phyloP scores from a whole-genome alignment of 2,113 vertebrate species.

The Pristiophorus japonicus region DNA sequence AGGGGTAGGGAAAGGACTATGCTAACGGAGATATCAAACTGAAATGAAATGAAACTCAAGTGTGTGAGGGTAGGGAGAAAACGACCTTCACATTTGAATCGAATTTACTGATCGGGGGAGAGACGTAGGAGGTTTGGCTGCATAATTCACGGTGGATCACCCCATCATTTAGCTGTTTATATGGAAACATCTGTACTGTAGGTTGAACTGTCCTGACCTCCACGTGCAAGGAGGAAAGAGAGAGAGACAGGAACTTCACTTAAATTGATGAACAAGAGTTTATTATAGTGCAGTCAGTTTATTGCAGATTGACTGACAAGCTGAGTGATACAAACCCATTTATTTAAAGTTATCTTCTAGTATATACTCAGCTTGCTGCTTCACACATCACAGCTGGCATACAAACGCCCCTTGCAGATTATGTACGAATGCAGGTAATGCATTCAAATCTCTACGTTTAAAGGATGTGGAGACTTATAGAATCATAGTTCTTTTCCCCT shows the following conservation, averaged over 20 bases:
- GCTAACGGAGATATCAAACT: neutral
- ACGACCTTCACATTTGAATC: neutral
- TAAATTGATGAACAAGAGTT: neutral
- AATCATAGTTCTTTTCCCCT: no score
- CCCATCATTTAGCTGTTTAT: neutral
- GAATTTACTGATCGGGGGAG: neutral
- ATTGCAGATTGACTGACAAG: neutral
- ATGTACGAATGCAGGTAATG: neutral
- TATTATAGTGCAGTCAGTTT: neutral
- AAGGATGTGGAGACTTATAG: neutral
- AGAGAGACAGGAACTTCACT: neutral
- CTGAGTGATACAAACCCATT: neutral
- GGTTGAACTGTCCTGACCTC: neutral
- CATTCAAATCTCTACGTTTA: neutral
- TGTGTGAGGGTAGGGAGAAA: neutral
- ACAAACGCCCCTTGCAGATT: neutral
- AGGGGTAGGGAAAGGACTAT: neutral
- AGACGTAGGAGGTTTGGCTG: no score
- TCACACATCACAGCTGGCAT: neutral
- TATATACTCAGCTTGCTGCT: neutral
- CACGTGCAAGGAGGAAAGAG: neutral
- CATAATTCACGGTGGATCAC: neutral
- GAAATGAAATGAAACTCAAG: neutral
- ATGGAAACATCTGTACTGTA: neutral
- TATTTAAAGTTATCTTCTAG: neutral